These are phyloP conservation scores for Etia nguti DNA, from an alignment of 2,113 vertebrate species.

Conservation along the genomic window DNA sequence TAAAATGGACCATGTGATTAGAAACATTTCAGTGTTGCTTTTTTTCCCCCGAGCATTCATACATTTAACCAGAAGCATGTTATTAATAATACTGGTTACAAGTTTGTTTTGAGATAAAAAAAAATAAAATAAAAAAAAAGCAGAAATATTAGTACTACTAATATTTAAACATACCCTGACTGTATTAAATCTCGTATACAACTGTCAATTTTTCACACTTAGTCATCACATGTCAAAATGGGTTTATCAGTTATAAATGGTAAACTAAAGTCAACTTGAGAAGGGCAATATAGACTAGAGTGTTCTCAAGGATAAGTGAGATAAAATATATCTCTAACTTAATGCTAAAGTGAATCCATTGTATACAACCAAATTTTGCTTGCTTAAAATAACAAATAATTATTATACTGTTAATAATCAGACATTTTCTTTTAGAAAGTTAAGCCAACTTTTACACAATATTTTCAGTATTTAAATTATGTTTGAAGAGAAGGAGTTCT, in stretches of 20 bases:
- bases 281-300: no score
- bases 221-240: neutral
- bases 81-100: neutral
- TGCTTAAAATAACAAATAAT: neutral
- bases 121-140: no score
- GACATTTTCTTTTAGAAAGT: neutral
- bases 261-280: no score
- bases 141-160: neutral
- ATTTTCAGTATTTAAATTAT: neutral
- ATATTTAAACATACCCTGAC: neutral
- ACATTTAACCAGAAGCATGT: neutral
- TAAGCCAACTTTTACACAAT: neutral
- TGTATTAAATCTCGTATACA: neutral
- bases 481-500: neutral
- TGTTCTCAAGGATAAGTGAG: no score
- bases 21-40: neutral
- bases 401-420: neutral
- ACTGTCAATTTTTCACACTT: neutral
- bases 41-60: neutral
- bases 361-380: no score
- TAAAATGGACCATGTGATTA: slow-evolving; percentile 45
- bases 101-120: no score
- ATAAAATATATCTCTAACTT: no score
- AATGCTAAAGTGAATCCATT: no score
- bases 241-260: neutral